Base-by-base conservation (phyloP, 2,888 invertebrate genomes). In the Drosophila prolongata region DNA sequence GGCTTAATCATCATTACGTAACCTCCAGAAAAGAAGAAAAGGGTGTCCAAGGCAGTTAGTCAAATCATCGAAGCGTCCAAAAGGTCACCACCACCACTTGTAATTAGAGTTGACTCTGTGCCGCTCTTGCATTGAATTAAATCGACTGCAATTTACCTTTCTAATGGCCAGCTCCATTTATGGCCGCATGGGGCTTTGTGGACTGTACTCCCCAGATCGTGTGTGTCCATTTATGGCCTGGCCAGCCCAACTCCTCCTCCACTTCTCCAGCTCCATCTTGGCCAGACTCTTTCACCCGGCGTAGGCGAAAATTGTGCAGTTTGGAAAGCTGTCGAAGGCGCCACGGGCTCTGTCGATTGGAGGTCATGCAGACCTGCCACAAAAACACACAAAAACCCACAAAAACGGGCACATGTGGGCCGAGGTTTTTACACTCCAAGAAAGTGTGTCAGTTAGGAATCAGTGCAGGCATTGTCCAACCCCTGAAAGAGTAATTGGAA, bases 291-390 rank as follows among this genome's bases (percentile, higher is more conserved):
- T 53, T 67, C 59, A 67, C 60, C 67, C 50, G 60, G 52, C 62
- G 86, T 87, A 71, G 82, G 87, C 80, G 87, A 75, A 83, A 87
- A 84, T 80, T 79, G 87, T 78, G 86, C 73, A 83, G 78, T 78
- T 83, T 78, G 82, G 79, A 81, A 87, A 86, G 83, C 59, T 70
- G 44, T 75, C 56, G 65, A 80, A 75, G 82, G 81, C 83, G 84
- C 87, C 84, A 76, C 59, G 49, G 70, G 59, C 68, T 66, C 66
- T 54, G 40, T 42, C 62, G 62, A 53, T 64, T 52, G 71, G 64
- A 71, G 72, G 71, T 71, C 64, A 69, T 50, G 62, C 42, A 58
- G n/a, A n/a, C n/a, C n/a, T 58, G 50, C 50, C 49, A 40, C 49
- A 11, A 35, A 16, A 47, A 59, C 24, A 42, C 35, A 60, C 49